Base-by-base conservation (phyloP, 2,888 invertebrate species). In the Temnothorax ravouxi region DNA sequence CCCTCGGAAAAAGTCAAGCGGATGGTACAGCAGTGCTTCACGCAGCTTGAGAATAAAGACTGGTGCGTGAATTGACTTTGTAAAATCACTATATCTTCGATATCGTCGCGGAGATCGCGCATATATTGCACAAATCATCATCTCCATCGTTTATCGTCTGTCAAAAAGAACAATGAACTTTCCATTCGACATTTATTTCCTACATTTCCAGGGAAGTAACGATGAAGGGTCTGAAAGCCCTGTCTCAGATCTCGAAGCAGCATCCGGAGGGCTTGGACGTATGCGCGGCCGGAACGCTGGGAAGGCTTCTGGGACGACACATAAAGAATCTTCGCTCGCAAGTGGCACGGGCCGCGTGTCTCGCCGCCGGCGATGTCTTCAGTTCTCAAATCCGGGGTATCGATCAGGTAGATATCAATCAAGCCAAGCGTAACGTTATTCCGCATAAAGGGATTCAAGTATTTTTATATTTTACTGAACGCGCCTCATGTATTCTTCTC, bases 261-360 rank as follows among this genome's bases (percentile, higher is more conserved):
- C 96, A 97, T 89, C 95, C 96, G 0, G 97, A 97, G 34, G 94
- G 96, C 21, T 90, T 97, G 59, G 96, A 96, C 76, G 92, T 95
- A 1, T 96, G 97, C 86, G 96, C 97, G 84, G 97, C 95, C 38
- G 94, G 97, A 67, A 96, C 97, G 38, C 95, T 97, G 38, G 97
- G 96, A 94, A 96, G 97, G n/a, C 96, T 96, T 85, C 95, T 98
- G 38, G 96, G 97, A 0, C 96, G 96, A 85, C 97, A 99, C 92
- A 97, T 98, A 67, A 97, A 97, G 89, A 99, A 99, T 95, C 96
- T 99, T 85, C 96, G 99, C 38, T 99, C 99, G 0, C 98, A 99
- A 93, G 99, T 99, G 0, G 97, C 99, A 0, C 96, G 99, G 69
- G 96, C 97, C 4, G 99, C 99, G 21, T 98, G 99, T 92, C 96